phyloP scores from a whole-genome alignment of 2,797 vertebrate genomes.

The Myotis vivesi region DNA sequence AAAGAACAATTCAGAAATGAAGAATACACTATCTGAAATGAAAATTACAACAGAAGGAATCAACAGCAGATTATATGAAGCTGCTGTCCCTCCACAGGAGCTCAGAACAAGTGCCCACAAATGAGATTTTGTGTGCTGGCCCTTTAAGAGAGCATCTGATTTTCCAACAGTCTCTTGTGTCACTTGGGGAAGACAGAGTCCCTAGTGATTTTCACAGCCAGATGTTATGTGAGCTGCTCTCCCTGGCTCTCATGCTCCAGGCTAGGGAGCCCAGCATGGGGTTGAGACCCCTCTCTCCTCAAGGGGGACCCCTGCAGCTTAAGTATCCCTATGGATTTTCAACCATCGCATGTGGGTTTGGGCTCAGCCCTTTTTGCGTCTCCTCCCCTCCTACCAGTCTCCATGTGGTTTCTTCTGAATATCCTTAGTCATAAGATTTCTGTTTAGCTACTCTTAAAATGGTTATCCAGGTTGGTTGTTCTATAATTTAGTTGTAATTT shows the following conservation, averaged over 20 bases:
- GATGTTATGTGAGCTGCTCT: not conserved
- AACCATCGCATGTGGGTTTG: not conserved
- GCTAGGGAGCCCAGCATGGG: not conserved
- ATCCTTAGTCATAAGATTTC: not conserved
- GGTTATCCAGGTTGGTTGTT: not conserved
- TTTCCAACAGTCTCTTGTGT: not conserved
- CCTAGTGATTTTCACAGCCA: not conserved
- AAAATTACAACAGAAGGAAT: not conserved
- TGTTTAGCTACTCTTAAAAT: not conserved
- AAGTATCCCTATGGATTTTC: not conserved
- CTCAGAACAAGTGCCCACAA: not conserved
- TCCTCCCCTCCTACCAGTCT: not conserved
- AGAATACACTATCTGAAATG: not conserved
- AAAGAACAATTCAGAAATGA: not conserved
- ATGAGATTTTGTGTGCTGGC: not conserved
- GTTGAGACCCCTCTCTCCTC: not conserved
- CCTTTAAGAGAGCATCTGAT: not conserved
- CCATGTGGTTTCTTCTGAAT: not conserved
- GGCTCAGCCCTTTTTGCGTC: not conserved
- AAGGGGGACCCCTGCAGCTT: not conserved
- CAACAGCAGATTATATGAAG: not conserved
- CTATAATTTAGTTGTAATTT: not conserved
- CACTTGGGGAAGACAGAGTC: not conserved
- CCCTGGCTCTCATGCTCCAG: not conserved
- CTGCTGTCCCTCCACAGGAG: not conserved